Evolutionary conservation across 1,140 invertebrate species (phyloP), one percentile per base, ranked within the genome.

Genomic region (Meloidogyne exigua): DNA sequence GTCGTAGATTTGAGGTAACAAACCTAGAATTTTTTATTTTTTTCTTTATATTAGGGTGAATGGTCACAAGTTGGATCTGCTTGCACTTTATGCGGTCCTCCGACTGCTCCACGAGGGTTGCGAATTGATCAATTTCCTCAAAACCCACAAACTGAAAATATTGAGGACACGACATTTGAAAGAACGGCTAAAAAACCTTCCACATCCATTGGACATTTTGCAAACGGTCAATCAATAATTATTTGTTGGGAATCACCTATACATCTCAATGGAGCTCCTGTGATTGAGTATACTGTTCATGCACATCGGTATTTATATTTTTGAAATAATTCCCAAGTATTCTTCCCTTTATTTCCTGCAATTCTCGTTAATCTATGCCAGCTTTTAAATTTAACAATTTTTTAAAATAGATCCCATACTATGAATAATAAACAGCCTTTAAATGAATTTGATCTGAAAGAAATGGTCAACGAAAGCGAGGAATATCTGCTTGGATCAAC

Each of bases 51-150:
- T 18, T 21, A 73, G 70, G 84, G 83, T 11, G 85, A 79, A 9
- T 84, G 83, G 83, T 84, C 75, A 32, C 32, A 71, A n/a, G 79
- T 87, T 64, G 82, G 70, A 21, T 79, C 79, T 63, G 84, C 84
- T 23, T 85, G 81, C 25, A 85, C 85, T 65, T 70, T 75, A 5
- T 75, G 74, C 26, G 77, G 75, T 13, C 76, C 77, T 0, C 73
- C 83, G 4, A 68, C 74, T 21, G 42, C 83, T 4, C 83, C 83
- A 2, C 42, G 26, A 13, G 79, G 86, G 18, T 68, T 84, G 21
- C 72, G 75, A 10, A 18, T 84, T 7, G 67, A n/a, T n/a, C 49
- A 57, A n/a, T 0, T n/a, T 57, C 18, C 3, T 57, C 49, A 57
- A 57, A 57, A n/a, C 13, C 5, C 57, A 26, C 18, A 42, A 23